A percentile compares a stretch with the other conserved stretches of the same genome.
Evolutionary conservation across 1,140 invertebrate genomes (phyloP).

Genomic region (Acyrthosiphon pisum): DNA sequence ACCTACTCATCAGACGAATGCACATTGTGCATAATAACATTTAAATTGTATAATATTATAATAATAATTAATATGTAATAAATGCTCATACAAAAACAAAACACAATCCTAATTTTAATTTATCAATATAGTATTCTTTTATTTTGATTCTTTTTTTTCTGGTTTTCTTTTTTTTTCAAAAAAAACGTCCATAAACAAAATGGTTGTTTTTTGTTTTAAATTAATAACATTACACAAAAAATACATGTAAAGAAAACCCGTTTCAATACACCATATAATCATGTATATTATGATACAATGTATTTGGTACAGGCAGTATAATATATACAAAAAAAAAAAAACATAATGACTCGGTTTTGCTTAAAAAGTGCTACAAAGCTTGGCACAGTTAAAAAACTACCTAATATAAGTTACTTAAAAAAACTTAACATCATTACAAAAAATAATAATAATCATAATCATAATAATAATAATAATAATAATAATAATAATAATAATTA

Average conservation of each 20-base stretch:
- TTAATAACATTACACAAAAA: constrained; percentile 49
- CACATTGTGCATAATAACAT: neutral
- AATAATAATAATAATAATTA: constrained; percentile 21
- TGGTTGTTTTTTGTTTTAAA: constrained; percentile 40
- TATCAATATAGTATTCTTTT: constrained; percentile 41
- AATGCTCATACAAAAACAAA: neutral
- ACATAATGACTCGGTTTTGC: constrained; percentile 49
- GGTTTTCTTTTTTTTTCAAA: neutral
- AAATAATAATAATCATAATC: constrained; percentile 11
- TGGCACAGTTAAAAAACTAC: constrained; percentile 55
- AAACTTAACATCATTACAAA: constrained; percentile 53
- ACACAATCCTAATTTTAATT: neutral
- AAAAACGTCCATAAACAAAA: constrained; percentile 37
- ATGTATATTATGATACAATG: constrained; percentile 19
- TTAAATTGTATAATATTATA: neutral
- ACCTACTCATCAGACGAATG: neutral
- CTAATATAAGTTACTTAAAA: constrained; percentile 57
- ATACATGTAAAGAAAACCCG: constrained; percentile 28
- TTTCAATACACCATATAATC: constrained; percentile 1
- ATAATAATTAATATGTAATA: neutral
- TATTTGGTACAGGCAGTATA: neutral
- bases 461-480: constrained; percentile 31
- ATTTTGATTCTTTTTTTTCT: constrained; percentile 32
- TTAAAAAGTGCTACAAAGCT: constrained; percentile 57
- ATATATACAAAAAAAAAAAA: constrained; percentile 42